Percentiles rank a stretch among this genome's conserved stretches.
These are phyloP conservation scores for Gallirallus australis DNA, from an alignment of 2,797 vertebrate genomes.

Conservation along the genomic window DNA sequence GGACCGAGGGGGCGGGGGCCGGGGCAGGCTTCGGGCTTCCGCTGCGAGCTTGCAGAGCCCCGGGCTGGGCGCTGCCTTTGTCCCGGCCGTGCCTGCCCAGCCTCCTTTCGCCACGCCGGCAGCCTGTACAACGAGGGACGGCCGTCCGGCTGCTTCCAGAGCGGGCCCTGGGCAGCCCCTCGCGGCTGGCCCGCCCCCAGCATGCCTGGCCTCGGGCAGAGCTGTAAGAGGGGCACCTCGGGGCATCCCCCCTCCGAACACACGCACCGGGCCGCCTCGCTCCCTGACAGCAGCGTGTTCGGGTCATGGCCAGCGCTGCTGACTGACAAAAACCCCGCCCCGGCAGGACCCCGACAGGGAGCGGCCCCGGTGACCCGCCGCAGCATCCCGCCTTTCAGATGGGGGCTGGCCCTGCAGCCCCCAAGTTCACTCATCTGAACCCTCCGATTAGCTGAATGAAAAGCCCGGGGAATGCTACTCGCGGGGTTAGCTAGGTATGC, in stretches of 20 bases:
- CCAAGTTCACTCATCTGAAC: fast-evolving
- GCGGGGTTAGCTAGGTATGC: fast-evolving
- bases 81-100: neutral
- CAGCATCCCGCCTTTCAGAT: fast-evolving
- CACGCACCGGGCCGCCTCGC: too few relatives aligned
- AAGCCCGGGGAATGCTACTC: neutral
- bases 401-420: neutral
- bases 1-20: neutral
- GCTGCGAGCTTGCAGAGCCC: neutral
- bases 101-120: fast-evolving
- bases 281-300: neutral
- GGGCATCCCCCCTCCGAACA: too few relatives aligned
- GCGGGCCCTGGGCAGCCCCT: too few relatives aligned
- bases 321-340: neutral
- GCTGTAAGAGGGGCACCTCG: fast-evolving
- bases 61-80: too few relatives aligned
- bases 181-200: too few relatives aligned
- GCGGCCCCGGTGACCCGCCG: too few relatives aligned
- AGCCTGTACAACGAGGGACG: neutral
- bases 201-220: neutral
- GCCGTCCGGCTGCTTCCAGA: too few relatives aligned
- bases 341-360: neutral
- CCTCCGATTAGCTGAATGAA: fast-evolving
- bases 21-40: neutral
- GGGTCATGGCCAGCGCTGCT: fast-evolving